Conservation (phyloP, 2,888 invertebrate genomes). For the Euplexia lucipara region DNA sequence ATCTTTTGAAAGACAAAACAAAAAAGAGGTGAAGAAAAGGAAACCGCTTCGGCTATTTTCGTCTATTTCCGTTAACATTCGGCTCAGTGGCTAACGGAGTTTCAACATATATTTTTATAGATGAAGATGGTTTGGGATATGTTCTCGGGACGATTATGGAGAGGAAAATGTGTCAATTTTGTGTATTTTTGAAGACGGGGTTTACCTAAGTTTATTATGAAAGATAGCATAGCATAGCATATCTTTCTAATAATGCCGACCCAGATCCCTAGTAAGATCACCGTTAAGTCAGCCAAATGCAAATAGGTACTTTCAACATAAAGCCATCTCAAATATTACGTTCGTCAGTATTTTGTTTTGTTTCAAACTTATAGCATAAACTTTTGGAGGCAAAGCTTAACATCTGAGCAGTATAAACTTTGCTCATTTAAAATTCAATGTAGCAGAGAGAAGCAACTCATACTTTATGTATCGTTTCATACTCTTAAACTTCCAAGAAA, state of each 20-base stretch:
- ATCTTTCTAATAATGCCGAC: neutral
- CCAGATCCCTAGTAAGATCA: no score
- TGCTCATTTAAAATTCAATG: constrained; percentile 15
- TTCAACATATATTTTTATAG: constrained; percentile 57
- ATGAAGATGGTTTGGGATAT: constrained; percentile 34
- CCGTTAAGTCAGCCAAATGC: neutral
- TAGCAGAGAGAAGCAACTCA: neutral
- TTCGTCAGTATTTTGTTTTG: neutral
- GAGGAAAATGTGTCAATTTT: constrained; percentile 36
- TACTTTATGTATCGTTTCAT: constrained; percentile 28
- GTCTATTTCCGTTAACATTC: constrained; percentile 77
- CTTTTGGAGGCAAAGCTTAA: neutral
- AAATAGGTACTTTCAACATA: neutral
- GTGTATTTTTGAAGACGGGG: constrained; percentile 14
- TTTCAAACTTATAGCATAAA: neutral
- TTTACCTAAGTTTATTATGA: constrained; percentile 31
- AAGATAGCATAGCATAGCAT: neutral
- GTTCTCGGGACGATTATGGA: constrained; percentile 38
- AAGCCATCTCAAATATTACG: neutral
- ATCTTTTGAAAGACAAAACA: constrained; percentile 62
- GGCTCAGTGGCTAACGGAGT: constrained; percentile 52
- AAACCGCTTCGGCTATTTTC: constrained; percentile 77
- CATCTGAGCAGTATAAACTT: neutral
- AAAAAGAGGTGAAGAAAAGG: constrained; percentile 68
- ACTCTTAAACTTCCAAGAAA: constrained; percentile 20